phyloP scores from a whole-genome alignment of 2,888 invertebrate species.

The Seladonia tumulorum region DNA sequence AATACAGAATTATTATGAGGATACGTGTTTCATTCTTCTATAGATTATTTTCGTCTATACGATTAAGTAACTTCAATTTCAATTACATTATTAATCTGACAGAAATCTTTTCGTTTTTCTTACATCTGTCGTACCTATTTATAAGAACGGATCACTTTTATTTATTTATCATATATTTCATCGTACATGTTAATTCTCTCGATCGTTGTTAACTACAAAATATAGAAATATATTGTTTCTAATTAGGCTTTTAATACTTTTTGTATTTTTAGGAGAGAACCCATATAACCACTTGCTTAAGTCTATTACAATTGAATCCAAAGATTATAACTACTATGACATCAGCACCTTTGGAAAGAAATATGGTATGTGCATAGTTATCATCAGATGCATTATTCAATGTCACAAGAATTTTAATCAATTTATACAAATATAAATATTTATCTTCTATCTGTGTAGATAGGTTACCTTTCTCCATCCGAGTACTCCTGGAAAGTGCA shows the following conservation, averaged over 20 bases:
- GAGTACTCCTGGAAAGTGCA: slow-evolving; percentile 97
- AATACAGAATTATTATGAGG: neutral
- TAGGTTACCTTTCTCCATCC: slow-evolving; percentile 95
- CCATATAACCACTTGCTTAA: slow-evolving; percentile 88
- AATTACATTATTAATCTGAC: neutral
- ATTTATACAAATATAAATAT: slow-evolving; percentile 37
- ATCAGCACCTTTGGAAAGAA: slow-evolving; percentile 89
- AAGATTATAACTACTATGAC: slow-evolving; percentile 92
- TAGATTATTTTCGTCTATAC: neutral
- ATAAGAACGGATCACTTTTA: neutral
- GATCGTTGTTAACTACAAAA: neutral
- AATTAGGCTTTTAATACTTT: neutral
- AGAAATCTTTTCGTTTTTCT: neutral
- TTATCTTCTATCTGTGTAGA: slow-evolving; percentile 86
- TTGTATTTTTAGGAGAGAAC: slow-evolving; percentile 85
- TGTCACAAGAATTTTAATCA: slow-evolving; percentile 25
- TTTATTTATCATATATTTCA: neutral
- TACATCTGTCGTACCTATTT: neutral
- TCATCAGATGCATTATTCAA: neutral
- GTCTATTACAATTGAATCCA: slow-evolving; percentile 86
- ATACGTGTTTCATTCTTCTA: neutral
- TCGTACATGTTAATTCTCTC: neutral
- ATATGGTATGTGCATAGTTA: slow-evolving; percentile 88
- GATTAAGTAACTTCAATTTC: neutral
- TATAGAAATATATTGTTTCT: slow-evolving; percentile 10